phyloP scores from a whole-genome alignment of 2,797 vertebrate species.

The Pampus argenteus region DNA sequence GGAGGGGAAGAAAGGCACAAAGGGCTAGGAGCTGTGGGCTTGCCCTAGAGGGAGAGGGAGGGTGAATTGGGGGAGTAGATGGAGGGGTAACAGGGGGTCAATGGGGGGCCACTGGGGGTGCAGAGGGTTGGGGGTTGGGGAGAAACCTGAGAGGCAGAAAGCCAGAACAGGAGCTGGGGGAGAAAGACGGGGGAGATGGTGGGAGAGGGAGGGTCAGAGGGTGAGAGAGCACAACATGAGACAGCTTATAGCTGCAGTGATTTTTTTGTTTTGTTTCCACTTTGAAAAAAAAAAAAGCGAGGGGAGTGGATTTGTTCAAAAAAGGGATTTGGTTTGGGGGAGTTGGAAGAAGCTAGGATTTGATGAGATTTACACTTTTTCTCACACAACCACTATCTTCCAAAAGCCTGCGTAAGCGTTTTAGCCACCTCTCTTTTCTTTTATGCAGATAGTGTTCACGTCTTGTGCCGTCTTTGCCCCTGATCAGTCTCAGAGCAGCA shows the following conservation, averaged over 20 bases:
- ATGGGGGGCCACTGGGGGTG: constrained; percentile 60
- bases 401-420: constrained; percentile 52
- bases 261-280: constrained; percentile 26
- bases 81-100: constrained; percentile 72
- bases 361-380: constrained; percentile 64
- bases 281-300: too few species aligned
- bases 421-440: constrained; percentile 13
- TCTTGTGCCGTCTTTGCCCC: not conserved
- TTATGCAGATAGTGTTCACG: constrained; percentile 3
- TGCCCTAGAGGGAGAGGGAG: constrained; percentile 69
- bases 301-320: constrained; percentile 56
- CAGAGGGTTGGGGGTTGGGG: constrained; percentile 37
- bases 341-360: constrained; percentile 50
- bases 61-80: constrained; percentile 38
- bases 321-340: constrained; percentile 60
- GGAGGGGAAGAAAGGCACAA: constrained; percentile 67
- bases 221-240: constrained; percentile 55
- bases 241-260: constrained; percentile 42
- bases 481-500: not conserved
- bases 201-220: constrained; percentile 46
- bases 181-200: constrained; percentile 39
- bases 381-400: constrained; percentile 42
- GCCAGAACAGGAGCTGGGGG: constrained; percentile 78
- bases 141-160: constrained; percentile 79
- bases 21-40: constrained; percentile 71